These are phyloP conservation scores for Pteria penguin DNA, from an alignment of 2,888 invertebrate species.

Conservation along the genomic window DNA sequence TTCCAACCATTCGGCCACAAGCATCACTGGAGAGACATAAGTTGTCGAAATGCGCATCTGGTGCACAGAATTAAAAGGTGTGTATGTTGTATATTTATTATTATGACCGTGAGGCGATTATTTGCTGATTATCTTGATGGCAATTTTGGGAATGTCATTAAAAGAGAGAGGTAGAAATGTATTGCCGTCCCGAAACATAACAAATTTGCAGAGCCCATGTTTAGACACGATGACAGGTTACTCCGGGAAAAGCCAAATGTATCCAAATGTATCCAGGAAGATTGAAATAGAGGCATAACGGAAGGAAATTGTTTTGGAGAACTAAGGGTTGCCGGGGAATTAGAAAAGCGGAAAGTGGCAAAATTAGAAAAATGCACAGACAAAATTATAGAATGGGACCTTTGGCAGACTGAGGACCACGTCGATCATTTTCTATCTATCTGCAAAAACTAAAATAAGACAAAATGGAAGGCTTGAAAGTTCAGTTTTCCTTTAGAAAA, in stretches of 20 bases:
- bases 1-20: no score
- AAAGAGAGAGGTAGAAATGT: slow-evolving; percentile 2
- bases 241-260: slow-evolving; percentile 1
- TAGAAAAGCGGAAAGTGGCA: slow-evolving; percentile 3
- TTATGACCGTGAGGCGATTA: slow-evolving; percentile 15
- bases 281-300: slow-evolving; percentile 24
- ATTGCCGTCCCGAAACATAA: slow-evolving; percentile 42
- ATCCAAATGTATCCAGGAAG: neutral
- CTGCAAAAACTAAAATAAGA: slow-evolving; percentile 26
- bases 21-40: no score
- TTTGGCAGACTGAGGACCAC: slow-evolving; percentile 48
- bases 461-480: slow-evolving; percentile 32
- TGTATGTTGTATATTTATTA: no score
- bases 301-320: slow-evolving; percentile 24
- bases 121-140: slow-evolving; percentile 37
- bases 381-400: slow-evolving; percentile 41
- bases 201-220: slow-evolving; percentile 12
- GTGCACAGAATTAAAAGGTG: no score
- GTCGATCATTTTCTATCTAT: slow-evolving; percentile 25
- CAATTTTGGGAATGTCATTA: slow-evolving; percentile 8
- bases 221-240: slow-evolving; percentile 1
- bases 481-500: slow-evolving; percentile 34
- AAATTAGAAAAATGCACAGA: slow-evolving; percentile 37
- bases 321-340: slow-evolving; percentile 25
- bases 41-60: no score